Conservation (phyloP, 2,888 invertebrate genomes). For the Nomada fucata region DNA sequence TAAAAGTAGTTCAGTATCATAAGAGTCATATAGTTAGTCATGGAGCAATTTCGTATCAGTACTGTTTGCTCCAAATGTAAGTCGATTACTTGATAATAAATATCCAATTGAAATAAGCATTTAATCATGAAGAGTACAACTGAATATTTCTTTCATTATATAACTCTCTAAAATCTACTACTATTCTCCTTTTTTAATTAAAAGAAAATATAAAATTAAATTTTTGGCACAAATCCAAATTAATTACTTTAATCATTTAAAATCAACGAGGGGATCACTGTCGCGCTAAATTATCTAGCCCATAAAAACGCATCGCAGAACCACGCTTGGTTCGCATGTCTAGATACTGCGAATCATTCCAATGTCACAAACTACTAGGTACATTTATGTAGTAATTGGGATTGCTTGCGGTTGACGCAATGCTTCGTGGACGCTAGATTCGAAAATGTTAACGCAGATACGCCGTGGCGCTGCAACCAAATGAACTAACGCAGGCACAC, state of each 20-base stretch:
- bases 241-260: background rate
- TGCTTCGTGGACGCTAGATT: conserved; percentile 17
- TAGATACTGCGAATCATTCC: conserved; percentile 13
- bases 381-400: conserved; percentile 37
- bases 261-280: conserved; percentile 9
- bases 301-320: conserved; percentile 13
- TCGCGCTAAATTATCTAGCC: conserved; percentile 24
- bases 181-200: too few species aligned
- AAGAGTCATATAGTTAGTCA: conserved; percentile 7
- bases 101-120: background rate
- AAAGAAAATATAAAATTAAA: background rate
- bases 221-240: background rate
- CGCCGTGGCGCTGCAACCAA: background rate
- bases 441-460: conserved; percentile 8
- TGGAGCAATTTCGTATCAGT: background rate
- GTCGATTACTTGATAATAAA: conserved; percentile 7
- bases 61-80: background rate
- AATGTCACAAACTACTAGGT: conserved; percentile 1
- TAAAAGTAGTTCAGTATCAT: conserved; percentile 14
- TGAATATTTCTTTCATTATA: background rate
- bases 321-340: conserved; percentile 9
- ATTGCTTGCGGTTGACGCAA: conserved; percentile 60
- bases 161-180: background rate
- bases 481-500: conserved; percentile 3
- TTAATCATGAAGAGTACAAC: background rate